These are phyloP conservation scores for Phlogophora meticulosa DNA, from an alignment of 2,888 invertebrate species.

Conservation along the genomic window DNA sequence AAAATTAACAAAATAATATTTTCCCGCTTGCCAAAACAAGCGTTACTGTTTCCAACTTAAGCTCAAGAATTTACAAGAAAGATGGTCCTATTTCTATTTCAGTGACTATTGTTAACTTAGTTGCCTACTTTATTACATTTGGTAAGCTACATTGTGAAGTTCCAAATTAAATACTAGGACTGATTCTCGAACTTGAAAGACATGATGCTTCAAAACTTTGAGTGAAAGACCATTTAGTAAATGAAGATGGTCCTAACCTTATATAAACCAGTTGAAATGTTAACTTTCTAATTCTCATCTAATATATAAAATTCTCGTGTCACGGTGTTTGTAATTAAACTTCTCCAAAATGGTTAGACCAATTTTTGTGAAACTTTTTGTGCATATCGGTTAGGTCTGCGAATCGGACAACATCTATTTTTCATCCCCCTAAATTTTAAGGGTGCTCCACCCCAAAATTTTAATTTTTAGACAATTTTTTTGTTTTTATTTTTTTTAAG, in stretches of 20 bases:
- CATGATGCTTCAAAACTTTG: slow-evolving; percentile 5
- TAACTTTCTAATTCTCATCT: no score
- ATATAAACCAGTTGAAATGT: background rate
- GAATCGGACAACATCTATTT: no score
- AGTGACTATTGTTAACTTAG: slow-evolving; percentile 16
- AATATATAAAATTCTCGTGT: no score
- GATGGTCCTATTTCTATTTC: background rate
- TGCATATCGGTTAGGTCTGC: no score
- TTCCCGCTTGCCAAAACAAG: background rate
- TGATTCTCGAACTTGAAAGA: slow-evolving; percentile 13
- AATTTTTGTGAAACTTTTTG: no score
- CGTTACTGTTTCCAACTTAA: background rate
- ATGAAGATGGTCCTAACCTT: background rate
- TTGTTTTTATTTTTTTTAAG: no score
- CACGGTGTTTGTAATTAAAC: no score
- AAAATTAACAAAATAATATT: no score
- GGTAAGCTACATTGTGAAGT: slow-evolving; percentile 28
- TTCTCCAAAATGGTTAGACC: no score
- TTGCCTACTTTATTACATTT: slow-evolving; percentile 9
- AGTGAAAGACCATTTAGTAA: slow-evolving; percentile 9
- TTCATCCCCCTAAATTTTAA: no score
- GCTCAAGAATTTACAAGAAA: background rate
- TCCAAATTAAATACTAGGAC: slow-evolving; percentile 28
- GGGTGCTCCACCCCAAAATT: no score
- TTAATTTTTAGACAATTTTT: no score